Base-by-base conservation (phyloP, 2,888 invertebrate species). In the Torymus tubicola region DNA sequence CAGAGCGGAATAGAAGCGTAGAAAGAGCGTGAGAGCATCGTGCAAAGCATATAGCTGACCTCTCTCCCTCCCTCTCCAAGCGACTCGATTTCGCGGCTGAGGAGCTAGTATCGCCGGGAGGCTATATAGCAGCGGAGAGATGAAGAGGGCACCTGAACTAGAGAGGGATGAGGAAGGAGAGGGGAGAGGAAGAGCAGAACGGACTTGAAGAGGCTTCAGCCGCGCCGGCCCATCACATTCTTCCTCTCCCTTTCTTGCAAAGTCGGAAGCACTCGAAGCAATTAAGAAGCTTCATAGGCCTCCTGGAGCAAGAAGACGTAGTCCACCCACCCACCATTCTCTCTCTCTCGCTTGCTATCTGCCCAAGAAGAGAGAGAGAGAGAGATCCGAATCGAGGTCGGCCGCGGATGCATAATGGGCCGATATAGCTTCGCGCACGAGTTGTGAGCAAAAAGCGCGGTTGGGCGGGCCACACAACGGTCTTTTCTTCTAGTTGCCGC, bases 371-470 rank as follows among this genome's bases (percentile, higher is more conserved):
- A 60, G 16, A 3, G 24, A 42, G 58, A 57, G 21, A 12, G 5
- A 18, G n/a, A 58, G 12, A n/a, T 13, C 14, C 13, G 55, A 71
- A 72, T 78, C 64, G 72, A 78, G 72, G 72, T 72, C 72, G 72
- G 60, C 14, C 42, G 31, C 10, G 16, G 53, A 58, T 70, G 53
- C 78, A 67, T 58, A 58, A 70, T 57, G 71, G 65, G 4, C 52
- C 70, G 57, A 70, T 57, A 31, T 31, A 31, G 31, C 31, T 8
- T 31, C 31, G 31, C 31, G 31, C 52, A n/a, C n/a, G 12, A n/a
- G 11, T 31, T 4, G 18, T 12, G 3, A 18, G 13, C 21, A 75
- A n/a, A 75, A 21, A 58, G 50, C 16, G 31, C 14, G 11, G 60
- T 3, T 14, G 52, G 10, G 1, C 13, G 50, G n/a, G n/a, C 50